Percentiles rank a stretch among this genome's conserved stretches.
Conservation (phyloP, 2,797 vertebrate genomes). For the Coluber constrictor region DNA sequence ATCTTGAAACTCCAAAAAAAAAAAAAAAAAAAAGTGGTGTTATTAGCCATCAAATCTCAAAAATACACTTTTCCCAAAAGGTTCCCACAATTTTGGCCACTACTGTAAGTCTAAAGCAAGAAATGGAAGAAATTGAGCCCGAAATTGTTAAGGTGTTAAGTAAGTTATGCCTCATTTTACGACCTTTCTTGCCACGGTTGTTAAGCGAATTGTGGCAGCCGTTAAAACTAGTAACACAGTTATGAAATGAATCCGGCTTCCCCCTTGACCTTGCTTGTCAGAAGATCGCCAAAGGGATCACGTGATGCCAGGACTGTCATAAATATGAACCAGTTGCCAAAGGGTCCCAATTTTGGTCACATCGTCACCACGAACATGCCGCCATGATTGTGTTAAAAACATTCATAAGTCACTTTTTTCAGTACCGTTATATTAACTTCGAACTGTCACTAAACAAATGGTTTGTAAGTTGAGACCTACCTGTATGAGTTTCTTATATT, state of each 20-base stretch:
- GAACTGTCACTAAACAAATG: not conserved
- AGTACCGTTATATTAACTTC: not conserved
- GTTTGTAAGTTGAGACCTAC: not conserved
- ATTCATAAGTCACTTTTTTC: not conserved
- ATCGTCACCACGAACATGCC: not conserved
- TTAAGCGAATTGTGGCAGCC: no score
- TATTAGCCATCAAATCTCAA: no score
- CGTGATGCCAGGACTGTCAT: not conserved
- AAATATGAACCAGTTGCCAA: not conserved
- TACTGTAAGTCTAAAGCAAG: no score
- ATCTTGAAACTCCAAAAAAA: no score
- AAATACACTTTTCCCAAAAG: no score
- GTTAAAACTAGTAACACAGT: not conserved
- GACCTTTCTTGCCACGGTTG: no score
- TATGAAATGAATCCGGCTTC: not conserved
- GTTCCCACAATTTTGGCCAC: no score
- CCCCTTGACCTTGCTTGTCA: not conserved
- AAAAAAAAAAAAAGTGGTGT: no score
- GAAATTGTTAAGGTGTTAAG: no score
- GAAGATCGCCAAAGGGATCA: not conserved
- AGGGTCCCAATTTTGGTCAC: not conserved
- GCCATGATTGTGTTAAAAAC: not conserved
- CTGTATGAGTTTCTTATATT: not conserved
- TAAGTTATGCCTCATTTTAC: no score
- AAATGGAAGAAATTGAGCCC: no score